These are phyloP conservation scores for Glandiceps talaboti DNA, from an alignment of 53 echinoderm and acorn worm species.

Conservation along the genomic window DNA sequence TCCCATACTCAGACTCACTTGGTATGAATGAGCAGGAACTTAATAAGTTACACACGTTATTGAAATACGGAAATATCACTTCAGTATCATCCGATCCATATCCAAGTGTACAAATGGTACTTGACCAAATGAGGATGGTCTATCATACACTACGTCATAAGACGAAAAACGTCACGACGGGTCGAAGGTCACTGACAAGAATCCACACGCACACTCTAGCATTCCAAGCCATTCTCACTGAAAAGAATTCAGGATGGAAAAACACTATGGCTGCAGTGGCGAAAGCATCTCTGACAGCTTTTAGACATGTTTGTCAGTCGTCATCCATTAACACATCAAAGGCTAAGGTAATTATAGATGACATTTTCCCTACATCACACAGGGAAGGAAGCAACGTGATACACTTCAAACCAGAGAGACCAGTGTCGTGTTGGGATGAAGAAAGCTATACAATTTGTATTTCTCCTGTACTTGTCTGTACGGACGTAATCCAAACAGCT, in stretches of 20 bases:
- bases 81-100: slow-evolving; percentile 52
- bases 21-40: slow-evolving; percentile 99
- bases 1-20: slow-evolving; percentile 66
- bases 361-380: slow-evolving; percentile 69
- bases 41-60: slow-evolving; percentile 72
- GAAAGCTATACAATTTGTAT: slow-evolving; percentile 71
- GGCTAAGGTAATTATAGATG: slow-evolving; percentile 83
- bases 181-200: slow-evolving; percentile 31
- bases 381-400: slow-evolving; percentile 53
- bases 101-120: slow-evolving; percentile 72
- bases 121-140: slow-evolving; percentile 85
- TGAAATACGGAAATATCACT: slow-evolving; percentile 79
- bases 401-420: slow-evolving; percentile 46
- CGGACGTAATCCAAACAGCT: slow-evolving; percentile 56
- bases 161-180: slow-evolving; percentile 4
- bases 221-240: slow-evolving; percentile 86
- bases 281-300: slow-evolving; percentile 83
- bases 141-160: slow-evolving; percentile 35
- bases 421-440: slow-evolving; percentile 97
- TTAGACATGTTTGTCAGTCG: slow-evolving; percentile 70
- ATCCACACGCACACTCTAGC: slow-evolving; percentile 91
- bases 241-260: slow-evolving; percentile 59
- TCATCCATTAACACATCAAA: slow-evolving; percentile 44
- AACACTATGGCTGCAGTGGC: slow-evolving; percentile 94
- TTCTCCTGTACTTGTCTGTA: slow-evolving; percentile 87